Evolutionary conservation across 2,797 vertebrate genomes (phyloP).

Genomic region (Prionace glauca): DNA sequence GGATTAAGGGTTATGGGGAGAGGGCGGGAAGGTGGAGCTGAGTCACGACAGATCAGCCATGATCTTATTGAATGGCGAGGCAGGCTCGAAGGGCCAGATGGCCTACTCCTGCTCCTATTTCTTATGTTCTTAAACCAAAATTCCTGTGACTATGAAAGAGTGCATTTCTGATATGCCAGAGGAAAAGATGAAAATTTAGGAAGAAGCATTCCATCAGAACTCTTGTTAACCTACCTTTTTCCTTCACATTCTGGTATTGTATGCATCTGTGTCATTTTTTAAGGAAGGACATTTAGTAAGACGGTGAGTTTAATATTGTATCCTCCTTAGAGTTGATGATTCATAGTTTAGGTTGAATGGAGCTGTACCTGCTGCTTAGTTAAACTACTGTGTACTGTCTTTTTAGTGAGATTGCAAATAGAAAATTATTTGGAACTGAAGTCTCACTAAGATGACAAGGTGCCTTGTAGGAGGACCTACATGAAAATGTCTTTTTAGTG

Average conservation of each 20-base stretch:
- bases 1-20: too few relatives aligned
- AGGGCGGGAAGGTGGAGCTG: too few relatives aligned
- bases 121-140: too few relatives aligned
- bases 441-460: not conserved
- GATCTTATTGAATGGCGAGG: too few relatives aligned
- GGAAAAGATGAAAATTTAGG: not conserved
- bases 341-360: not conserved
- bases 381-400: not conserved
- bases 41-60: too few relatives aligned
- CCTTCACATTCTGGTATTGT: not conserved
- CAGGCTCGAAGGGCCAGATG: too few relatives aligned
- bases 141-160: not conserved
- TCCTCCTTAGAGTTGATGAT: not conserved
- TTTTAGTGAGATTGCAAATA: not conserved
- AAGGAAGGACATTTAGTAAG: not conserved
- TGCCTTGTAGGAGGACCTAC: not conserved
- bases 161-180: not conserved
- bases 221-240: not conserved
- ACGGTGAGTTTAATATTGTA: not conserved
- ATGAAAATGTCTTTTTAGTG: not conserved
- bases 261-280: not conserved
- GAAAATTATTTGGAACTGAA: not conserved
- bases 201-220: not conserved
- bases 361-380: not conserved
- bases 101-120: too few relatives aligned